Evolutionary conservation across 2,797 vertebrate species (phyloP).

Genomic region (Alfaro cultratus): DNA sequence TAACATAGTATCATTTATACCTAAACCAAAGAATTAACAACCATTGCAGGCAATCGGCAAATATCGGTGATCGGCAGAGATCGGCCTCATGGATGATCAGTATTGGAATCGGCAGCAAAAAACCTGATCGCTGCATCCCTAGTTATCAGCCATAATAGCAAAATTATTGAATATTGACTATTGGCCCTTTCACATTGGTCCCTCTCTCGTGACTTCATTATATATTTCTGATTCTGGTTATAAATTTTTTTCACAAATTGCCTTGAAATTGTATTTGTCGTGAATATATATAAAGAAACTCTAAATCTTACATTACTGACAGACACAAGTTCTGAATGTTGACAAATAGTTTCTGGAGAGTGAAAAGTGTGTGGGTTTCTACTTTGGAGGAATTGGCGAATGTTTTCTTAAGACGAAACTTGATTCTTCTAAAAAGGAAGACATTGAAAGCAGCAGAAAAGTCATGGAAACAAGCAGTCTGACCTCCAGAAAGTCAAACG

Average conservation of each 20-base stretch:
- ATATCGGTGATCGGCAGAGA: too few species aligned
- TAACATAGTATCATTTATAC: too few species aligned
- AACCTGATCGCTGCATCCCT: too few species aligned
- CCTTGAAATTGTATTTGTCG: not conserved
- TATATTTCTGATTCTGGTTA: not conserved
- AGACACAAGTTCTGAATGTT: not conserved
- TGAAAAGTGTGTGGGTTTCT: not conserved
- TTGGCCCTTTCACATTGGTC: too few species aligned
- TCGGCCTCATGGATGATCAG: too few species aligned
- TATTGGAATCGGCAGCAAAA: too few species aligned
- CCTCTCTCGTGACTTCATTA: not conserved
- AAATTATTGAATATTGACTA: too few species aligned
- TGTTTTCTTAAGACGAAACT: not conserved
- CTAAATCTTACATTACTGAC: not conserved
- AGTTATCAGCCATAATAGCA: too few species aligned
- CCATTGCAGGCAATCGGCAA: too few species aligned
- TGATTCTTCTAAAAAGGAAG: not conserved
- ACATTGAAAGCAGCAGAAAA: not conserved
- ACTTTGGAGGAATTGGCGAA: not conserved
- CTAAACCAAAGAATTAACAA: too few species aligned
- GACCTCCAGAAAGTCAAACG: conserved; percentile 14
- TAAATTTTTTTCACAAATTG: not conserved
- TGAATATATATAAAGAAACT: not conserved
- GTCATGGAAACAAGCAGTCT: not conserved
- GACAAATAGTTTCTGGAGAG: not conserved